Conservation (phyloP, 2,113 vertebrate species). For the Orthochromis malagaraziensis region DNA sequence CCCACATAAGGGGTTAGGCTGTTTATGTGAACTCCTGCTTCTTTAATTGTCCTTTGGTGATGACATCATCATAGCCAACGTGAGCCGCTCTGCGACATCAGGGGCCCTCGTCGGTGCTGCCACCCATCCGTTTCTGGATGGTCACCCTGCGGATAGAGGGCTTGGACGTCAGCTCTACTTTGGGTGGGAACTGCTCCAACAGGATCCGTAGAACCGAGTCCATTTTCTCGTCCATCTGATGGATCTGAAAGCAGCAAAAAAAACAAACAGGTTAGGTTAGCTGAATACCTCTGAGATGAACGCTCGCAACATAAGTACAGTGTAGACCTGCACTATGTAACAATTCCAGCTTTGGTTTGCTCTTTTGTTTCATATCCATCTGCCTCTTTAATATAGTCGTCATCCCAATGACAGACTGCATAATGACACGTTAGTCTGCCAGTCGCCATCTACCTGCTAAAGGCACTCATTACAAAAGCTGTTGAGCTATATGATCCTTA, state of each 20-base stretch:
- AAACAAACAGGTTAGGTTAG: not conserved
- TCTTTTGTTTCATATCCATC: not conserved
- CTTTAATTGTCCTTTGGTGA: not conserved
- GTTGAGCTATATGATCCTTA: conserved; percentile 33
- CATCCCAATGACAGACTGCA: conserved; percentile 48
- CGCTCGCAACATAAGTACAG: not conserved
- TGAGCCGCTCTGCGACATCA: conserved; percentile 6
- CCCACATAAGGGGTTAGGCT: not conserved
- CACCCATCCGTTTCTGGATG: conserved; percentile 60
- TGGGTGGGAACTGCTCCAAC: conserved; percentile 61
- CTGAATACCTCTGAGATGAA: not conserved
- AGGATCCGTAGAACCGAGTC: conserved; percentile 66
- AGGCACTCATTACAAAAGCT: conserved; percentile 53
- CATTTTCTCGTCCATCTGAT: conserved; percentile 70
- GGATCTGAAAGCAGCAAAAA: conserved; percentile 48
- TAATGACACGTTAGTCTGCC: conserved; percentile 50
- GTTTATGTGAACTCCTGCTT: not conserved
- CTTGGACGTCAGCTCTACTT: conserved; percentile 45
- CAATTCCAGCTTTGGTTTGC: not conserved
- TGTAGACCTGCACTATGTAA: not conserved
- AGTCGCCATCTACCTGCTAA: conserved; percentile 44
- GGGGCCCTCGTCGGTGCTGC: conserved; percentile 62
- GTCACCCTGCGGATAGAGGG: conserved; percentile 60
- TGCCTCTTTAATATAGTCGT: conserved; percentile 28
- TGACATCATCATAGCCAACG: not conserved